Conservation (phyloP, 2,797 vertebrate species). For the Esox lucius region DNA sequence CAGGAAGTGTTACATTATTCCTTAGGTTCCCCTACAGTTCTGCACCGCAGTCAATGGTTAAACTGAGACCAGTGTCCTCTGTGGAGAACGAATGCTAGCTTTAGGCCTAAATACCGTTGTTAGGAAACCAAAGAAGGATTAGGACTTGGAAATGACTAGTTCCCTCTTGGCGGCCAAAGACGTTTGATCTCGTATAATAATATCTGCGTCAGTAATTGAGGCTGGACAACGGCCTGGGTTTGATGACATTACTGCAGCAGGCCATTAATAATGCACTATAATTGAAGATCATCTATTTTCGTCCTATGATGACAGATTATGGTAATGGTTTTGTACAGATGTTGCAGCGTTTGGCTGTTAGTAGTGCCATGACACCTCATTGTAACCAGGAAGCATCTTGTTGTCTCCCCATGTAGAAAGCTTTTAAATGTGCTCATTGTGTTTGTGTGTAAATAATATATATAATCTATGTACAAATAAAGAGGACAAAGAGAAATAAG, state of each 20-base stretch:
- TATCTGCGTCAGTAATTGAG: conserved; percentile 62
- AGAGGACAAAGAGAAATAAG: background rate
- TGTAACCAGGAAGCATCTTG: background rate
- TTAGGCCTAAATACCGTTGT: background rate
- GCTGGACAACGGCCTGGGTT: conserved; percentile 28
- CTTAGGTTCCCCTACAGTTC: no score
- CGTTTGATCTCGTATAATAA: conserved; percentile 48
- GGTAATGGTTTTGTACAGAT: conserved; percentile 62
- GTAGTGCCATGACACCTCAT: conserved; percentile 13
- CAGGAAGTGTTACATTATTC: no score
- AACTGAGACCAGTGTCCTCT: no score
- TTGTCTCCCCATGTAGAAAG: background rate
- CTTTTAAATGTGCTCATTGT: background rate
- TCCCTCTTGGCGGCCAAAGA: background rate
- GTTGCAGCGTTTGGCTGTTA: conserved; percentile 51
- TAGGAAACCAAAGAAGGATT: background rate
- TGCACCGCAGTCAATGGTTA: no score
- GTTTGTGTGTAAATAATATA: background rate
- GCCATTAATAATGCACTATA: conserved; percentile 70
- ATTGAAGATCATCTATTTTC: conserved; percentile 71
- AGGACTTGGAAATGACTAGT: conserved; percentile 17
- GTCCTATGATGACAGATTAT: conserved; percentile 58
- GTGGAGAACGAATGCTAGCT: no score
- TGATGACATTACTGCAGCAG: conserved; percentile 55
- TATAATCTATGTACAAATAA: background rate